Conservation (phyloP, 2,113 vertebrate species). For the Phoenicopterus ruber region DNA sequence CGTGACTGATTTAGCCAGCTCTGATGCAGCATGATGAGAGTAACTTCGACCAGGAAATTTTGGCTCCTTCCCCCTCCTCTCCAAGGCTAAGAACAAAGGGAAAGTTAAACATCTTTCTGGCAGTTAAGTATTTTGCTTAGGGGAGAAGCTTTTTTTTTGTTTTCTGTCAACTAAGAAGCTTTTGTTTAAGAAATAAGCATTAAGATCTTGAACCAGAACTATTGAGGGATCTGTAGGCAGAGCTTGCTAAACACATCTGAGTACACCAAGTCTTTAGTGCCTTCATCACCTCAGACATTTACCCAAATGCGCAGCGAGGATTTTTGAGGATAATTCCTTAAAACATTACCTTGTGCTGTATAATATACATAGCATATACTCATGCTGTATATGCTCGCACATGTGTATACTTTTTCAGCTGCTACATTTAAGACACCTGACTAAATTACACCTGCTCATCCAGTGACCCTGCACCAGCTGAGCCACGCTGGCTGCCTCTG, state of each 20-base stretch:
- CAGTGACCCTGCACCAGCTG: neutral
- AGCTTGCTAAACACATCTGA: neutral
- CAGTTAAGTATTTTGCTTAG: neutral
- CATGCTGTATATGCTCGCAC: neutral
- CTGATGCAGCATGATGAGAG: slow-evolving; percentile 43
- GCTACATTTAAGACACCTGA: neutral
- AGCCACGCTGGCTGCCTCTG: neutral
- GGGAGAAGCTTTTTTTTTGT: neutral
- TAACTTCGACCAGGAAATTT: slow-evolving; percentile 25
- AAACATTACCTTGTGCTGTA: neutral
- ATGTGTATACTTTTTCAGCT: neutral
- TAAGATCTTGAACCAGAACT: neutral
- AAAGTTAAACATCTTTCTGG: slow-evolving; percentile 11
- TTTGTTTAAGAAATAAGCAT: neutral
- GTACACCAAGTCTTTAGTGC: neutral
- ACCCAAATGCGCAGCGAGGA: neutral
- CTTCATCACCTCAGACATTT: neutral
- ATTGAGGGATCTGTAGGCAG: neutral
- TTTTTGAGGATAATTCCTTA: neutral
- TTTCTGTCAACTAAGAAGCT: neutral
- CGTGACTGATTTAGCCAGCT: slow-evolving; percentile 54
- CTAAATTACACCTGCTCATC: neutral
- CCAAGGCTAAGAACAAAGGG: slow-evolving; percentile 7
- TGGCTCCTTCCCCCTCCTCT: neutral
- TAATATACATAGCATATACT: accelerated